Percentiles rank a stretch among this genome's conserved stretches.
Evolutionary conservation across 1,140 invertebrate species (phyloP).

Genomic region (Macrobrachium nipponense): DNA sequence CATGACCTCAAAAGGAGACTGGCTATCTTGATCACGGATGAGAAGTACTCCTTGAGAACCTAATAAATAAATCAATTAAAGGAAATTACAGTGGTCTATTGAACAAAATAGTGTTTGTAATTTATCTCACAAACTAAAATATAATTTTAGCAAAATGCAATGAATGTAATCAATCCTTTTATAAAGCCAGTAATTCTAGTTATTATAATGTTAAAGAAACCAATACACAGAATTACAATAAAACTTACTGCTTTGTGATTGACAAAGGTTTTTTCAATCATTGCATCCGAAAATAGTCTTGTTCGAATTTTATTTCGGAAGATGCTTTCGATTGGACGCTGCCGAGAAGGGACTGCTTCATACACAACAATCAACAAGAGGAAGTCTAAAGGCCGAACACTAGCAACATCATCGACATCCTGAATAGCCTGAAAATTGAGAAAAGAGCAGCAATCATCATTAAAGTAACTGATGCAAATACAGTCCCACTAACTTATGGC

Average conservation of each 20-base stretch:
- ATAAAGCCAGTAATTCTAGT: neutral
- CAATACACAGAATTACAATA: neutral
- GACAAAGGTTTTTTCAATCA: constrained; percentile 51
- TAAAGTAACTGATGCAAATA: neutral
- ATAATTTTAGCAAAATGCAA: neutral
- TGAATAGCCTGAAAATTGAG: constrained; percentile 50
- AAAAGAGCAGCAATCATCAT: neutral
- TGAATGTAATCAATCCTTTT: neutral
- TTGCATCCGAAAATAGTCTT: constrained; percentile 43
- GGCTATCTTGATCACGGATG: constrained; percentile 53
- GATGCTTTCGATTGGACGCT: constrained; percentile 52
- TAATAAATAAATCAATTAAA: neutral
- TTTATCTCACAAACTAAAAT: too few species aligned
- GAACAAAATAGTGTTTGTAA: too few species aligned
- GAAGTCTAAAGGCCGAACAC: constrained; percentile 51
- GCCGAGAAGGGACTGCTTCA: constrained; percentile 47
- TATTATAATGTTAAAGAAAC: too few species aligned
- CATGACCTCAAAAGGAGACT: constrained; percentile 45
- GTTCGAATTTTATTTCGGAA: constrained; percentile 60
- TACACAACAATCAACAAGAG: constrained; percentile 54
- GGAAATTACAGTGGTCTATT: neutral
- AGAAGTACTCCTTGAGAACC: constrained; percentile 59
- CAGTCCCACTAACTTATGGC: too few species aligned
- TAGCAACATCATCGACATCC: constrained; percentile 41
- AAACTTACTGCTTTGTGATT: constrained; percentile 45